Evolutionary conservation across 1,140 invertebrate species (phyloP), one percentile per base, ranked within the genome.

Genomic region (Capitella teleta): DNA sequence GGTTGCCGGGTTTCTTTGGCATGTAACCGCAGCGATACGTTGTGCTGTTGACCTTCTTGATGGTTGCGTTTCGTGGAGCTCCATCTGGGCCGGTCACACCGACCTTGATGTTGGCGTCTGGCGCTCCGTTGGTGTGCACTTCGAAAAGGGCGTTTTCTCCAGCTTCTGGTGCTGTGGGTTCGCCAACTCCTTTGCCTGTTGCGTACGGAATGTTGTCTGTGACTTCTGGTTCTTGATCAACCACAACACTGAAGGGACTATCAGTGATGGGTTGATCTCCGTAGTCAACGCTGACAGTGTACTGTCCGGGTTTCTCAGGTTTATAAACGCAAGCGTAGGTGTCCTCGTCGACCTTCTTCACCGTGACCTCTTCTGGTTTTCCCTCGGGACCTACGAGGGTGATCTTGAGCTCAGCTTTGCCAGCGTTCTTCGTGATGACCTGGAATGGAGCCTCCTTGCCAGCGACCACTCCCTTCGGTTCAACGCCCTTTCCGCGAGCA

Each of bases 231-330:
- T n/a, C n/a, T n/a, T n/a, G n/a, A n/a, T n/a, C n/a, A n/a, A n/a
- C n/a, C n/a, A n/a, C n/a, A n/a, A n/a, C n/a, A n/a, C n/a, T n/a
- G n/a, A 68, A 73, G 37, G 68, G 67, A 57, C 66, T 69, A 58
- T 69, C 69, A 40, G 62, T 54, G 47, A 71, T 70, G 54, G 68
- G 63, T 41, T 62, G 57, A 40, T 63, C 67, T 36, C 61, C 65
- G 48, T 93, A 97, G 66, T 95, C 94, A 57, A 97, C 79, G 63
- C 88, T 90, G 72, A 96, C 82, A 68, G 86, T 91, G 66, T 97
- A 96, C 70, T 92, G 86, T 47, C 94, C 93, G 5, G 89, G 85
- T 34, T 88, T 82, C 18, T 92, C 69, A 0, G 93, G 93, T 5
- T 62, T 47, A 51, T 72, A 72, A 8, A 57, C 51, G 55, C 65